These are phyloP conservation scores for Erynnis tages DNA, from an alignment of 2,888 invertebrate genomes.

Conservation along the genomic window DNA sequence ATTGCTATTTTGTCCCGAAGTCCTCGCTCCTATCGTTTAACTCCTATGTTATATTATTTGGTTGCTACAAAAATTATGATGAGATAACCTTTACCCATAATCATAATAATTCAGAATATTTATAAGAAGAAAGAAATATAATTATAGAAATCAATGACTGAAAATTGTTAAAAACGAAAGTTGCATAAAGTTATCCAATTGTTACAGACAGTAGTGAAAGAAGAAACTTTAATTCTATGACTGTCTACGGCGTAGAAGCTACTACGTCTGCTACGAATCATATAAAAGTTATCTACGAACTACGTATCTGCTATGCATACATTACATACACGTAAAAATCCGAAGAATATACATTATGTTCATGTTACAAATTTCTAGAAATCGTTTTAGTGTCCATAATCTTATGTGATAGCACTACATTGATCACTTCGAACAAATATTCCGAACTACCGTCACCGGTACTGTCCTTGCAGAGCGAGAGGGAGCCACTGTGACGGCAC, in stretches of 20 bases:
- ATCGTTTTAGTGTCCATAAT: constrained; percentile 4
- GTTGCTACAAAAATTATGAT: constrained; percentile 29
- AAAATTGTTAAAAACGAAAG: background rate
- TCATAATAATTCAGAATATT: constrained; percentile 25
- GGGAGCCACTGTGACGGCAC: constrained; percentile 21
- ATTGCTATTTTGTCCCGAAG: constrained; percentile 36
- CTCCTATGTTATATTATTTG: constrained; percentile 32
- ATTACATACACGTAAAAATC: constrained; percentile 3
- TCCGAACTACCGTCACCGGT: constrained; percentile 17
- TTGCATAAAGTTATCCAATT: background rate
- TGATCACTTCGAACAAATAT: constrained; percentile 24
- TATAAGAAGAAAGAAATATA: constrained; percentile 8
- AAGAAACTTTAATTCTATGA: no score
- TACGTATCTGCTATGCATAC: background rate
- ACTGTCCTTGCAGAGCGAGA: constrained; percentile 3
- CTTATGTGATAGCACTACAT: background rate
- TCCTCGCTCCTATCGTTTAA: constrained; percentile 18
- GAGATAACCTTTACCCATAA: constrained; percentile 2
- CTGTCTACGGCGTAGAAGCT: background rate
- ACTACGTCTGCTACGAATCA: background rate
- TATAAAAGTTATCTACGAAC: background rate
- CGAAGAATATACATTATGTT: constrained; percentile 8
- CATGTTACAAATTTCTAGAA: constrained; percentile 20
- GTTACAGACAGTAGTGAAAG: no score
- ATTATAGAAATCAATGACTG: background rate